A percentile compares a stretch with the other conserved stretches of the same genome.
Evolutionary conservation across 2,113 vertebrate genomes (phyloP).

Genomic region (Festucalex cinctus): DNA sequence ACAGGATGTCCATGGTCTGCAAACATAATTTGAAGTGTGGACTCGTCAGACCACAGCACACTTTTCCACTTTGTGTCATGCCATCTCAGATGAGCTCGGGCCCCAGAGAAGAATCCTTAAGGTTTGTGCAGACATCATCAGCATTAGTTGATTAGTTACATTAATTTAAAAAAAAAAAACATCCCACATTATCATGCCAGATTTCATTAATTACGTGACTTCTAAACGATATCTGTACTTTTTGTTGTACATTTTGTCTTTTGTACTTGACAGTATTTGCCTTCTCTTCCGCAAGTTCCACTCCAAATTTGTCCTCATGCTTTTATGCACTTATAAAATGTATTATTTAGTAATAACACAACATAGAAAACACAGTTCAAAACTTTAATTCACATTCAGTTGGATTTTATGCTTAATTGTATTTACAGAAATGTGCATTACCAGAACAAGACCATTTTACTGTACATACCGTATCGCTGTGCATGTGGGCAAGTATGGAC

Average conservation of each 20-base stretch:
- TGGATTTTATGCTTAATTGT: conserved; percentile 40
- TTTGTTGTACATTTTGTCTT: too few species aligned
- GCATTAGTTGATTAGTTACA: too few species aligned
- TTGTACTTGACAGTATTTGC: not conserved
- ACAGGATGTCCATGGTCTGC: too few species aligned
- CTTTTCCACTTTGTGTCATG: too few species aligned
- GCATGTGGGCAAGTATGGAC: not conserved
- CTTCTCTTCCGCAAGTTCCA: not conserved
- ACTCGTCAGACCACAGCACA: too few species aligned
- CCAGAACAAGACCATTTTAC: conserved; percentile 55
- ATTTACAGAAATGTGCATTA: conserved; percentile 69
- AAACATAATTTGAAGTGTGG: too few species aligned
- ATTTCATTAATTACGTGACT: not conserved
- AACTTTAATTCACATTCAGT: conserved; percentile 69
- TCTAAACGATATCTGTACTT: too few species aligned
- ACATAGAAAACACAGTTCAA: conserved; percentile 47
- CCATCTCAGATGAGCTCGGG: too few species aligned
- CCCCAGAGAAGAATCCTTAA: too few species aligned
- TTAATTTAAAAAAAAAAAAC: not conserved
- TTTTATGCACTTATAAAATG: not conserved
- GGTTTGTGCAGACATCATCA: too few species aligned
- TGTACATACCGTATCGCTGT: conserved; percentile 30
- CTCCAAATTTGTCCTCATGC: not conserved
- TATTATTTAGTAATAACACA: not conserved
- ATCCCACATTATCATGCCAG: not conserved